Evolutionary conservation across 2,113 vertebrate genomes (phyloP).

Genomic region (Edolisoma coerulescens): DNA sequence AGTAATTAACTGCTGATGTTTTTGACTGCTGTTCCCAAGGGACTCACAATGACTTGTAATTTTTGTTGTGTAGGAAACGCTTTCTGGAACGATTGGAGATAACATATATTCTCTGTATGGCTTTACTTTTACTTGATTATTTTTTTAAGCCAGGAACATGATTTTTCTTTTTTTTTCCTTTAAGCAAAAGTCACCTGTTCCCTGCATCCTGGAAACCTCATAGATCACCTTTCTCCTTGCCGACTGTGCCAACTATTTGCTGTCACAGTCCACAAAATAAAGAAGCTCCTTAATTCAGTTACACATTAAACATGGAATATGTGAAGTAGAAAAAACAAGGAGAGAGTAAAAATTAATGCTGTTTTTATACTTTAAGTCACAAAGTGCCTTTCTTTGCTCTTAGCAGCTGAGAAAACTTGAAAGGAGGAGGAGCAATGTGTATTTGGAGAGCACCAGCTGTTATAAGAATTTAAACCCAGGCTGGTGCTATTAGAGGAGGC

Average conservation of each 20-base stretch:
- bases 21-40: slow-evolving; percentile 53
- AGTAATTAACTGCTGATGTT: slow-evolving; percentile 64
- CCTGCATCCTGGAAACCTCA: neutral
- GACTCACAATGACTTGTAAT: slow-evolving; percentile 51
- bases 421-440: neutral
- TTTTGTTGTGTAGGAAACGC: slow-evolving; percentile 53
- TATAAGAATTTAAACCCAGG: neutral
- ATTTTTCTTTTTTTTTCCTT: neutral
- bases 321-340: neutral
- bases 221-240: neutral
- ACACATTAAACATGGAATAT: neutral
- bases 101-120: neutral
- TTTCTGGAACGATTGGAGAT: slow-evolving; percentile 18
- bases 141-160: slow-evolving; percentile 5
- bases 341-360: neutral
- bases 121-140: slow-evolving; percentile 28
- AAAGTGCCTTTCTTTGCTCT: neutral
- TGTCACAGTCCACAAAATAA: neutral
- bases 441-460: neutral
- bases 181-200: slow-evolving; percentile 16
- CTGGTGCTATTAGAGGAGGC: neutral
- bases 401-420: neutral
- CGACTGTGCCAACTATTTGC: neutral
- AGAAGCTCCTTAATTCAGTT: neutral
- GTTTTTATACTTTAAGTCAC: neutral